phyloP scores from a whole-genome alignment of 2,113 vertebrate genomes.

The Pangasianodon hypophthalmus region DNA sequence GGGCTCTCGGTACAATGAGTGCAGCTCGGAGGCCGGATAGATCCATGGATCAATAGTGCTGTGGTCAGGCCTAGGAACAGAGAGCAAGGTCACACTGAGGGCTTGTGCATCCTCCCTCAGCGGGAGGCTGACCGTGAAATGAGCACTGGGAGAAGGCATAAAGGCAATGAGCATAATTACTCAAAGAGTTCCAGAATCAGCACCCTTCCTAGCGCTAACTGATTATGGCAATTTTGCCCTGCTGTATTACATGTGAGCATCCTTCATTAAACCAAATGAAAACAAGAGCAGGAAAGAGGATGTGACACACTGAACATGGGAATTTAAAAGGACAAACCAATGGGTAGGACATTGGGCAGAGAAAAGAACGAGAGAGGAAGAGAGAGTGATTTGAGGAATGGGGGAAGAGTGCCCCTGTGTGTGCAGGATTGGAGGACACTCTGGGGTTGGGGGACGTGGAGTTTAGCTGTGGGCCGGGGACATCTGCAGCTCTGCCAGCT shows the following conservation, averaged over 20 bases:
- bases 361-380: conserved; percentile 28
- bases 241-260: conserved; percentile 35
- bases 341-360: not conserved
- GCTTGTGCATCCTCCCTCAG: conserved; percentile 42
- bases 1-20: conserved; percentile 20
- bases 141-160: conserved; percentile 53
- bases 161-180: conserved; percentile 55
- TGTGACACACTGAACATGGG: not conserved
- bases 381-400: conserved; percentile 6
- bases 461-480: conserved; percentile 48
- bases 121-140: conserved; percentile 57
- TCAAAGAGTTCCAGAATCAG: conserved; percentile 45
- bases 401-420: conserved; percentile 14
- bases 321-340: conserved; percentile 29
- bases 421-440: conserved; percentile 29
- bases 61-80: conserved; percentile 40
- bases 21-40: conserved; percentile 26
- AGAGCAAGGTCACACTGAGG: conserved; percentile 41
- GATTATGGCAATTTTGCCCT: conserved; percentile 44
- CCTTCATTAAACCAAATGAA: conserved; percentile 19
- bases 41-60: conserved; percentile 47
- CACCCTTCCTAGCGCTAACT: conserved; percentile 39
- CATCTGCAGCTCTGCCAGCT: conserved; percentile 56
- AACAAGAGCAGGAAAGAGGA: conserved; percentile 33
- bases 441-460: conserved; percentile 39